These are phyloP conservation scores for Ephydatia muelleri DNA, from an alignment of 37 sponge, comb jelly and placozoan genomes.

Conservation along the genomic window DNA sequence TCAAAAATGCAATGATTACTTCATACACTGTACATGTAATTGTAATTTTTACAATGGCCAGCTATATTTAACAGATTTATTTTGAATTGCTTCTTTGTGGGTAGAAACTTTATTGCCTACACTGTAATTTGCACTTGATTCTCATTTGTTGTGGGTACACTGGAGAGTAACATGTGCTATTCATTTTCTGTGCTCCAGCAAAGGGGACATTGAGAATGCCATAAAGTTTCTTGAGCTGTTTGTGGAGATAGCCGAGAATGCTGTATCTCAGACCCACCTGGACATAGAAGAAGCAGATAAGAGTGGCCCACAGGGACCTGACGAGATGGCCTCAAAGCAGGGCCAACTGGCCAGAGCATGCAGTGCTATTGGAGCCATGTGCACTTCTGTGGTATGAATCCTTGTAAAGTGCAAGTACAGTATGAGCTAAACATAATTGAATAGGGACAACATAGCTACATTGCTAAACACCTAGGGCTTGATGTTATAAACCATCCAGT, in stretches of 20 bases:
- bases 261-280: conserved; percentile 21
- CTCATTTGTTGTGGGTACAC: too few species aligned
- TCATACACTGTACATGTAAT: too few species aligned
- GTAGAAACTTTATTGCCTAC: too few species aligned
- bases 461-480: too few species aligned
- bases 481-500: too few species aligned
- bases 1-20: too few species aligned
- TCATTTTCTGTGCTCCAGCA: conserved; percentile 30
- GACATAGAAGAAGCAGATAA: conserved; percentile 20
- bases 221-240: conserved; percentile 75
- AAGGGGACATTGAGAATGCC: conserved; percentile 80
- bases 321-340: background rate
- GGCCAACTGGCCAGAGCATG: conserved; percentile 62
- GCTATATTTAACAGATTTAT: background rate
- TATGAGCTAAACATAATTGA: background rate
- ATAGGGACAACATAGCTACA: too few species aligned
- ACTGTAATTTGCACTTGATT: too few species aligned
- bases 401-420: background rate
- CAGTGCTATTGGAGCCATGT: conserved; percentile 77
- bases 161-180: background rate
- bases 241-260: conserved; percentile 70
- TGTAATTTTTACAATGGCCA: too few species aligned
- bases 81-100: too few species aligned
- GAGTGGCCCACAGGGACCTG: too few species aligned
- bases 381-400: conserved; percentile 73